These are phyloP conservation scores for Mimachlamys varia DNA, from an alignment of 2,888 invertebrate species.

Conservation along the genomic window DNA sequence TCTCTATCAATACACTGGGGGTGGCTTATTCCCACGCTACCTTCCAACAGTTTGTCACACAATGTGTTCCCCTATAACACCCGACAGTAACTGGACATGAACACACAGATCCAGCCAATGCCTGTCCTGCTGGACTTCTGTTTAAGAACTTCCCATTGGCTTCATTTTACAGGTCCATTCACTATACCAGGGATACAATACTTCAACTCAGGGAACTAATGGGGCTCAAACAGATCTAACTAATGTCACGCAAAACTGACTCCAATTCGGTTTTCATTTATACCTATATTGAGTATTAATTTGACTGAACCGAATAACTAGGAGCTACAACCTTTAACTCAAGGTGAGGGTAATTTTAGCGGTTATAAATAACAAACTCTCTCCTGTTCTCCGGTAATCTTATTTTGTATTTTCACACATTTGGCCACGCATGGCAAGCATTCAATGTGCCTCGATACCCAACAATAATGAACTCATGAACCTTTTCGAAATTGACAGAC, in stretches of 20 bases:
- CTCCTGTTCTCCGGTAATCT: neutral
- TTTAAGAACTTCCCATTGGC: neutral
- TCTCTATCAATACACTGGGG: neutral
- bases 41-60: neutral
- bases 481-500: neutral
- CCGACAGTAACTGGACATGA: neutral
- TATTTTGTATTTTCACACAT: neutral
- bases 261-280: neutral
- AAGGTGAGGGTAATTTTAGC: neutral
- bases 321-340: neutral
- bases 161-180: neutral
- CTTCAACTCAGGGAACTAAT: neutral
- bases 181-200: neutral
- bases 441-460: neutral
- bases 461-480: neutral
- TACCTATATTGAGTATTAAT: neutral
- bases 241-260: constrained; percentile 17
- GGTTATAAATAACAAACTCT: constrained; percentile 3
- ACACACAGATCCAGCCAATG: neutral
- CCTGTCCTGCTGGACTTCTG: neutral
- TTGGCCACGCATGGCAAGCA: neutral
- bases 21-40: neutral
- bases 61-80: neutral
- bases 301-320: neutral
- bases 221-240: neutral